Base-by-base conservation (phyloP, 2,888 invertebrate species). In the Zygogramma bicolorata region DNA sequence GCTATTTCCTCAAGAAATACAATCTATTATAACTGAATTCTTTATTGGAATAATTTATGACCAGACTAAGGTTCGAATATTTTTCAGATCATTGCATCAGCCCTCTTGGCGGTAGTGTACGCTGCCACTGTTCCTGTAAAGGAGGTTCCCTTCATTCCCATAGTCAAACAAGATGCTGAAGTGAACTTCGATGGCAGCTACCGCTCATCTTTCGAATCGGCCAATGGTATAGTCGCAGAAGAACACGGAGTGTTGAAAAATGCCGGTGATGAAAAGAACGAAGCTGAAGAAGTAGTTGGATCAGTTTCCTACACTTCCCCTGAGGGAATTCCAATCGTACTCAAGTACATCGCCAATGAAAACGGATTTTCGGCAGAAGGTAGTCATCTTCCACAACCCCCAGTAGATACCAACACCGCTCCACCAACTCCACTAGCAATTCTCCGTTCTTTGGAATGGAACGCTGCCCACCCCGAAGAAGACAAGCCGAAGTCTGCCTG, bases 381-480 rank as follows among this genome's bases (percentile, higher is more conserved):
- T 46, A 86, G 84, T 15, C 88, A 89, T 81, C 77, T 89, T 68
- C 88, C 89, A 85, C 89, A 89, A 59, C 89, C 89, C 40, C 86
- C 38, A 27, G 93, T 93, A 68, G 91, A 93, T 81, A 93, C 93
- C 84, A 92, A 93, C 57, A 91, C 90, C 1, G 89, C 93, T 31
- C 93, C 92, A 46, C 93, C 93, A 73, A 91, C 93, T 71, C 93
- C 93, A 65, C 90, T 88, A 73, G 91, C 90, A 68, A 93, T 93
- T 80, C 91, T 91, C 81, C 89, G 90, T 65, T 90, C 93, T 38
- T 86, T 93, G 59, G 92, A 89, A 49, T 92, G 89, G 84, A 88
- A 92, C 75, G 92, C 92, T 40, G 90, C 91, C 34, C 90, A 91
- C 40, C 91, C 90, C n/a, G 60, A 69, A 40, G 29, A 70, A 25